phyloP scores from a whole-genome alignment of 2,888 invertebrate genomes.

The Allophyes oxyacanthae region DNA sequence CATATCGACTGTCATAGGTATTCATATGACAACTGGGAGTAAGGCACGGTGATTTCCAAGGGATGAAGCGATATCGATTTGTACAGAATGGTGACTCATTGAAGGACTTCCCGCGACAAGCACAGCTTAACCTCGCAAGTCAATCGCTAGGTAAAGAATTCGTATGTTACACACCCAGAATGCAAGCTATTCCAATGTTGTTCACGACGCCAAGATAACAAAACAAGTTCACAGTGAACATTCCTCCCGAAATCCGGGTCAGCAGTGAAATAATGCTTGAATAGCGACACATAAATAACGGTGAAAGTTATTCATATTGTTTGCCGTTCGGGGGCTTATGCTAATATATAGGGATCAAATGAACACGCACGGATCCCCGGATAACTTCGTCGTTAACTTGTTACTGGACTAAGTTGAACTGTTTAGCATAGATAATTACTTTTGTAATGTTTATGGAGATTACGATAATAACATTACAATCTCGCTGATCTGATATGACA shows the following conservation, averaged over 20 bases:
- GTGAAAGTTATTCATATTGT: slow-evolving; percentile 52
- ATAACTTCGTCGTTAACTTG: slow-evolving; percentile 4
- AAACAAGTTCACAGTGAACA: slow-evolving; percentile 34
- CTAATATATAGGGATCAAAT: slow-evolving; percentile 46
- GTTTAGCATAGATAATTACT: slow-evolving; percentile 3
- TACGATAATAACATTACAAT: too few relatives aligned
- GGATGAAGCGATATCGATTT: too few relatives aligned
- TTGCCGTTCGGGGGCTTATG: slow-evolving; percentile 43
- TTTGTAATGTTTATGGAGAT: background rate
- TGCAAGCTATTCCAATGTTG: slow-evolving; percentile 3
- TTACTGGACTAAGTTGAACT: slow-evolving; percentile 13
- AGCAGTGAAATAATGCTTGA: slow-evolving; percentile 43
- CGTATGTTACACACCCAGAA: background rate
- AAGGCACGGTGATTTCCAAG: too few relatives aligned
- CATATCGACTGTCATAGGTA: too few relatives aligned
- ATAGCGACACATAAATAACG: slow-evolving; percentile 46
- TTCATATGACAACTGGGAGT: too few relatives aligned
- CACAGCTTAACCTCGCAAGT: too few relatives aligned
- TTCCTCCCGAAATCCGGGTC: slow-evolving; percentile 42
- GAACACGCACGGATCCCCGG: slow-evolving; percentile 21
- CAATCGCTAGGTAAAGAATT: slow-evolving; percentile 8
- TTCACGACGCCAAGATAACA: slow-evolving; percentile 25
- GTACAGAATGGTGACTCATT: too few relatives aligned
- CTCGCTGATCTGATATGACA: too few relatives aligned
- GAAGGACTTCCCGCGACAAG: too few relatives aligned